Base-by-base conservation (phyloP, 2,888 invertebrate genomes). In the Dioctria rufipes region DNA sequence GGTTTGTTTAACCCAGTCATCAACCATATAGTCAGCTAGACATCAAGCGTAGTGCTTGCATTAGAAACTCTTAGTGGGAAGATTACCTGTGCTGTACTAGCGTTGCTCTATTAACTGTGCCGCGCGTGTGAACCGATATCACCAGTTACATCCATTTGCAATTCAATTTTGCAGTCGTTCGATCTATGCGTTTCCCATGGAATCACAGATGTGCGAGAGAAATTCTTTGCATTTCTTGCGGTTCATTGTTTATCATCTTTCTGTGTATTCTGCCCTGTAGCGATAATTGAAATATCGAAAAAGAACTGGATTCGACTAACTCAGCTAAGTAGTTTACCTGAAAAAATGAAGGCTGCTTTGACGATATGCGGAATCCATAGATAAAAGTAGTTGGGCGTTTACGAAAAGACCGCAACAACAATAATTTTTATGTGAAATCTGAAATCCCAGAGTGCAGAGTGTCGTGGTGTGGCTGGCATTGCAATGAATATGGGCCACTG, bases 81-180 rank as follows among this genome's bases (percentile, higher is more conserved):
- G 73, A 60, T 13, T 39, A 75, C 73, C 73, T 75, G 73, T 13
- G 13, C 25, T 25, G 4, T 4, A 40, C 67, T 67, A 25, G 54
- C 40, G 43, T 58, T 54, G 25, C 60, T 60, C 73, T 51, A 75
- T 75, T 75, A 54, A 75, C 42, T 60, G 58, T 60, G 73, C 60
- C 60, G 73, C 25, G 25, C 73, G 73, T 75, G 73, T 75, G 73
- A 75, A 75, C 60, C 73, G 37, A 42, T 60, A 75, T 60, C 58
- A 39, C 60, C 13, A 69, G 37, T 40, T 43, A 9, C 51, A 43
- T 67, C 69, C 69, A 75, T 75, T 75, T 75, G 73, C 60, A 60
- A 75, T 75, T 75, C 73, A 75, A 75, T 75, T 54, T 54, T 60
- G 60, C 13, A 46, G 42, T 39, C 43, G 73, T 9, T n/a, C 13